Conservation (phyloP, 1,140 invertebrate species). For the Drosophila kanapiae region DNA sequence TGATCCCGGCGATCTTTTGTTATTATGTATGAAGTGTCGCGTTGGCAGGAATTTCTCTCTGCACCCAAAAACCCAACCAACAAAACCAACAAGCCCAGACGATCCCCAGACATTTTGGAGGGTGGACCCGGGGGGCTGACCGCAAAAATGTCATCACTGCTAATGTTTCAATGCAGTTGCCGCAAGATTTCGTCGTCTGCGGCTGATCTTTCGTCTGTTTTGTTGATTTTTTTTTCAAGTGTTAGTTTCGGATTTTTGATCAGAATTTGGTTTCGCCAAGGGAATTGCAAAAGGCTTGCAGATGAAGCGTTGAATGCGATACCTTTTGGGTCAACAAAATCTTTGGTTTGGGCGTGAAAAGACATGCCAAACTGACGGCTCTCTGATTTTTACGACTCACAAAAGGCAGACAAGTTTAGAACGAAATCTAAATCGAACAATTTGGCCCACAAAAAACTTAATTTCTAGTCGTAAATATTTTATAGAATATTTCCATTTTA, state of each 20-base stretch:
- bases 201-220: conserved; percentile 40
- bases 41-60: conserved; percentile 71
- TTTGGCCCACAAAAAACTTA: conserved; percentile 26
- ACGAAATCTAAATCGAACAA: conserved; percentile 1
- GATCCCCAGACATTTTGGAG: conserved; percentile 38
- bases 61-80: conserved; percentile 4
- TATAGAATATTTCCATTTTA: conserved; percentile 30
- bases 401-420: background rate
- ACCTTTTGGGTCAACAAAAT: conserved; percentile 55
- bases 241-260: conserved; percentile 59
- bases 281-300: conserved; percentile 53
- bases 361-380: conserved; percentile 70
- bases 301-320: conserved; percentile 82
- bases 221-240: conserved; percentile 7
- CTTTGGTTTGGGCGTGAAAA: conserved; percentile 54
- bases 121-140: conserved; percentile 39
- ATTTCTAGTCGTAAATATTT: conserved; percentile 36
- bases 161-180: conserved; percentile 83
- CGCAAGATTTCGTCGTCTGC: conserved; percentile 56
- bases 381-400: conserved; percentile 3
- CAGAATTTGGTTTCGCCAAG: conserved; percentile 65
- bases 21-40: conserved; percentile 85
- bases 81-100: conserved; percentile 59
- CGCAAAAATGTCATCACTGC: conserved; percentile 85
- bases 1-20: conserved; percentile 66